These are phyloP conservation scores for Lepidurus arcticus DNA, from an alignment of 1,140 invertebrate genomes.

Conservation along the genomic window DNA sequence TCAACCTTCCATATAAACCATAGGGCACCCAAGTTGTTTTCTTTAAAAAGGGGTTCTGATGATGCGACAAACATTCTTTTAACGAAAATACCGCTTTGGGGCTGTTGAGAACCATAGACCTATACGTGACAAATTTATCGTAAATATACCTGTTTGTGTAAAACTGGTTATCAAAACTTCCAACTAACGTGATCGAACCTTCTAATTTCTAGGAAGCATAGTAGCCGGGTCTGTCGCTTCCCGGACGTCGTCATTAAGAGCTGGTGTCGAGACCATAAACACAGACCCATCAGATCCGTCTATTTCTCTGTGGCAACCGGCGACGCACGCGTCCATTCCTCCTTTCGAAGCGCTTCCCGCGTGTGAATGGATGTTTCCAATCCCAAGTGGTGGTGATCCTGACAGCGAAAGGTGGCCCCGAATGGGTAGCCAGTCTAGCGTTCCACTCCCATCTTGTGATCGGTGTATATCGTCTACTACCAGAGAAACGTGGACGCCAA, in stretches of 20 bases:
- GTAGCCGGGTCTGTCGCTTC: background rate
- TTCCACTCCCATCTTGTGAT: background rate
- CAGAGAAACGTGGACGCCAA: background rate
- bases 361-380: slow-evolving; percentile 3
- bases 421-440: slow-evolving; percentile 8
- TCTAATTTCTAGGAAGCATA: background rate
- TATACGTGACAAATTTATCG: no score
- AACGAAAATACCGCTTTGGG: no score
- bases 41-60: no score
- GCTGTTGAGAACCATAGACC: no score
- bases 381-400: background rate
- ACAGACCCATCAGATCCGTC: background rate
- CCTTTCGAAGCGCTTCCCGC: background rate
- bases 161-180: background rate
- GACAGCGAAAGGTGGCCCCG: slow-evolving; percentile 12
- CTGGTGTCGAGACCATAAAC: background rate
- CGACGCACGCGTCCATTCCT: background rate
- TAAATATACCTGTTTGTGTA: no score
- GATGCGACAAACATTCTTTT: no score
- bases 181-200: background rate
- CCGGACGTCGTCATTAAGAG: slow-evolving; percentile 9
- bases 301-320: slow-evolving; percentile 7
- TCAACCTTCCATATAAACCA: no score
- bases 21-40: no score
- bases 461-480: slow-evolving; percentile 1